Base-by-base conservation (phyloP, 2,888 invertebrate genomes). In the Exephanes ischioxanthus region DNA sequence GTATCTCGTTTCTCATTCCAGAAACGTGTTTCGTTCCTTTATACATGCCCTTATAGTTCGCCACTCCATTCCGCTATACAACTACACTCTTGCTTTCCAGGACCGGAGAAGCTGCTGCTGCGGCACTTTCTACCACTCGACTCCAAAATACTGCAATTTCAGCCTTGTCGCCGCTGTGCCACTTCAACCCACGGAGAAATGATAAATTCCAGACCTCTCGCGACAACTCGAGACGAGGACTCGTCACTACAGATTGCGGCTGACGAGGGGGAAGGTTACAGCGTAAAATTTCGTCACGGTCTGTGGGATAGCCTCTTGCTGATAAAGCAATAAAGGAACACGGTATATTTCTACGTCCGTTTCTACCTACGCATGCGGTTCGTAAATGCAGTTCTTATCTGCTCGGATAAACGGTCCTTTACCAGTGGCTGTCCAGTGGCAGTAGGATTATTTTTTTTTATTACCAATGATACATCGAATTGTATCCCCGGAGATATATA, bases 81-180 rank as follows among this genome's bases (percentile, higher is more conserved):
- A 53, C 79, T 80, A 78, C 83, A 80, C 63, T 78, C 70, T 68
- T 63, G 67, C 75, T 80, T 83, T 87, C 86, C 77, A 89, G 83
- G 76, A 83, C 61, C 67, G 72, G 78, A 78, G 55, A 66, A 66
- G 14, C 53, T 73, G 72, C 72, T 76, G 75, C 80, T 77, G 41
- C 55, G 68, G 55, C 68, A 67, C 73, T 68, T 76, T 89, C 88
- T 16, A 16, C 78, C 90, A 89, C 91, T 92, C 91, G 89, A 91
- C 90, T 91, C 89, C 90, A 90, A 89, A 92, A 92, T 92, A 92
- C 91, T 91, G 92, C 92, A 92, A 91, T 92, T 92, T 92, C 92
- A 92, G 91, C 90, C 90, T 91, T 89, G 91, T 91, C 91, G 90
- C 89, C 89, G 88, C 88, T 88, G 87, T 89, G 88, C 89, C 88